Conservation (phyloP, 2,113 vertebrate species). For the Junco hyemalis region DNA sequence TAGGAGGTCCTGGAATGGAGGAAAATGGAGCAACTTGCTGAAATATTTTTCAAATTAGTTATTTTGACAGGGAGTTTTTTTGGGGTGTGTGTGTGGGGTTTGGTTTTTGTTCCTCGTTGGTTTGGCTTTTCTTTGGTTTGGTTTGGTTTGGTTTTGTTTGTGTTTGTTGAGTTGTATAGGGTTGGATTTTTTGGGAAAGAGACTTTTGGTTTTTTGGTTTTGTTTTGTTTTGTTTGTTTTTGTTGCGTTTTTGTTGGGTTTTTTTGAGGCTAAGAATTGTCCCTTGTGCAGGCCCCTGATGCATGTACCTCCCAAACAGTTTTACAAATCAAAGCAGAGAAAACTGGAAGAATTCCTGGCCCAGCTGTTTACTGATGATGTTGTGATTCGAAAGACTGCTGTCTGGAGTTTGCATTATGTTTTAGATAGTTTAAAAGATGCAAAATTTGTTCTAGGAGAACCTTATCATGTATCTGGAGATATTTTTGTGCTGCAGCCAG, state of each 20-base stretch:
- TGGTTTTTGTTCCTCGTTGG: too few species aligned
- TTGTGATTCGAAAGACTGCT: not conserved
- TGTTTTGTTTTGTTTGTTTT: not conserved
- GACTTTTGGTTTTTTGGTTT: too few species aligned
- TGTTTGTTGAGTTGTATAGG: not conserved
- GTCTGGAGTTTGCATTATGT: not conserved
- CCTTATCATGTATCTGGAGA: accelerated
- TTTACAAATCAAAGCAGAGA: not conserved
- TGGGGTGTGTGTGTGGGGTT: accelerated
- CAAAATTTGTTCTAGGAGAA: not conserved
- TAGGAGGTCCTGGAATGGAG: not conserved
- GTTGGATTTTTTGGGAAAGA: not conserved
- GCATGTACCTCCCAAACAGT: not conserved
- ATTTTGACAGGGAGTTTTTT: not conserved
- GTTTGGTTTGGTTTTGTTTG: not conserved
- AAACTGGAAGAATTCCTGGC: not conserved
- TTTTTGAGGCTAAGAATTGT: not conserved
- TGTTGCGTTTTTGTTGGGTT: not conserved
- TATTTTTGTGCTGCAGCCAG: not conserved
- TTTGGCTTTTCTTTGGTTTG: not conserved
- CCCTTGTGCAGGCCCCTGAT: not conserved
- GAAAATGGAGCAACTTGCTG: not conserved
- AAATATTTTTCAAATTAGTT: not conserved
- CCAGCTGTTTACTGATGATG: accelerated
- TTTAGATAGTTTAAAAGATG: not conserved